A percentile compares a stretch with the other conserved stretches of the same genome.
Conservation (phyloP, 2,113 vertebrate species). For the Myiagra hebetior region DNA sequence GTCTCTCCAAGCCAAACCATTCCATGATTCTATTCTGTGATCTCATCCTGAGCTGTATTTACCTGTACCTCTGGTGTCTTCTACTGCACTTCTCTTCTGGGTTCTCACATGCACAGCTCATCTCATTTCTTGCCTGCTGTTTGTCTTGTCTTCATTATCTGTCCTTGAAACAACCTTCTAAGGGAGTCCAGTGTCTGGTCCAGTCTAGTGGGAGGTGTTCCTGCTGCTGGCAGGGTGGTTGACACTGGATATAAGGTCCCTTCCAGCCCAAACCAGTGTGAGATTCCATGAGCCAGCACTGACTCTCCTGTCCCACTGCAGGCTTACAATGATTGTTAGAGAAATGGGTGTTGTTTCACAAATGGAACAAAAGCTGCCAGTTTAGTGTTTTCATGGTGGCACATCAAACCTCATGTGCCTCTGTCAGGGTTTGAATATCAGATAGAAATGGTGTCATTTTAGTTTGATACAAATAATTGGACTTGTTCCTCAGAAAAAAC, state of each 20-base stretch:
- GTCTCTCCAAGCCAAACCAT: not conserved
- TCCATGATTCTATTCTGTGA: not conserved
- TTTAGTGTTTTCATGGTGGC: not conserved
- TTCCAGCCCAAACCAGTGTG: not conserved
- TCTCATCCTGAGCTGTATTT: not conserved
- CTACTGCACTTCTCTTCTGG: not conserved
- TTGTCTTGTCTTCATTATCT: not conserved
- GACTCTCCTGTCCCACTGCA: not conserved
- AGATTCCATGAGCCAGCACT: fast-evolving
- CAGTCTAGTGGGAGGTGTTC: fast-evolving
- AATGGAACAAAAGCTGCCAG: not conserved
- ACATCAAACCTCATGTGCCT: not conserved
- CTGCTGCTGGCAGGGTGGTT: fast-evolving
- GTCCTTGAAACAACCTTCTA: no score
- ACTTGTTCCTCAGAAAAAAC: not conserved
- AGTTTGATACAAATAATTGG: not conserved
- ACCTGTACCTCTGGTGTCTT: not conserved
- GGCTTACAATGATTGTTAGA: not conserved
- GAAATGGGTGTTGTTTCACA: not conserved
- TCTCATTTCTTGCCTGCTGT: not conserved
- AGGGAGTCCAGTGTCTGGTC: not conserved
- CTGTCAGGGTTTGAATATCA: not conserved
- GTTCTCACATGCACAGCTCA: not conserved
- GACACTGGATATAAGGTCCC: fast-evolving
- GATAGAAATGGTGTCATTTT: not conserved